Base-by-base conservation (phyloP, 2,113 vertebrate genomes). In the Perognathus longimembris region DNA sequence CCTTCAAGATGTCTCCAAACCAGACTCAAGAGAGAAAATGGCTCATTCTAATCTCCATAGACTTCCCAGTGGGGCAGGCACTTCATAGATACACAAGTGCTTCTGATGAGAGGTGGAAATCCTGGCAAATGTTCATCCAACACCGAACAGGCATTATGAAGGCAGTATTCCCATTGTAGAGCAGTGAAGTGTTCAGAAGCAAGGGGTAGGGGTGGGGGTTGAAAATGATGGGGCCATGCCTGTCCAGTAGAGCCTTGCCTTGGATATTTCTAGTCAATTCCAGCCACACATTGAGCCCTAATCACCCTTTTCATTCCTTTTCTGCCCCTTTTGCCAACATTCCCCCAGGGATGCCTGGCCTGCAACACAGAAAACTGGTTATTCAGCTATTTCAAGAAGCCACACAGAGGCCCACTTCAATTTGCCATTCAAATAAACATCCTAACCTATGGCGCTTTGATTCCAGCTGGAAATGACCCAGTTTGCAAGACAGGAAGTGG, bases 381-480 rank as follows among this genome's bases (percentile, higher is more conserved):
- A 75, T 59, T 79, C 64, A 78, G 90, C 76, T 90, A 57, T 90
- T 66, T 90, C 0, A 32, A 18, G 30, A 94, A 73, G 57, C 54
- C 69, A 90, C 82, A 92, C 40, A 78, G 67, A 87, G 42, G 38
- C 7, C 26, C 36, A 63, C n/a, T 82, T 94, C 79, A n/a, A 74
- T 85, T 94, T 50, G 15, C 50, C 4, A 12, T 40, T 88, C 82
- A 79, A 54, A 63, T 74, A 90, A 94, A 92, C 64, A 82, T 14
- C 34, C 70, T 85, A 54, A 63, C 69, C 74, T 82, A 24, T 2
- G 11, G 30, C 24, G 12, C 50, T 71, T 82, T 63, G 90, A 81
- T 70, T 95, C 90, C 75, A 79, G 82, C 74, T 94, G 91, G 90
- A 95, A 94, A 38, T 21, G 67, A 70, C 59, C 40, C 70, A 93